A percentile compares a stretch with the other conserved stretches of the same genome.
phyloP scores from a whole-genome alignment of 2,113 vertebrate species.

The Dryoscopus gambensis region DNA sequence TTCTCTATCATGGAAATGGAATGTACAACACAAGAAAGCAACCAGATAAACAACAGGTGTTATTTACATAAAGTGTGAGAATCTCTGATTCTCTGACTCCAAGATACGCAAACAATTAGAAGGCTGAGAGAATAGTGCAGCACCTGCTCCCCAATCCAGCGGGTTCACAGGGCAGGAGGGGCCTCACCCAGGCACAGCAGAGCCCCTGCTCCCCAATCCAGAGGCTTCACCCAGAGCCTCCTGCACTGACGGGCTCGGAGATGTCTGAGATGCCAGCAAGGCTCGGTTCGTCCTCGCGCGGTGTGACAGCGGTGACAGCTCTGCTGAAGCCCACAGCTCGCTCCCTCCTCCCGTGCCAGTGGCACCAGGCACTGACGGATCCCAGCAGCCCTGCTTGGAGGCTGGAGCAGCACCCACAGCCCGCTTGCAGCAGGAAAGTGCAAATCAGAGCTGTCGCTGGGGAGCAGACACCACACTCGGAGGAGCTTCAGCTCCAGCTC shows the following conservation, averaged over 20 bases:
- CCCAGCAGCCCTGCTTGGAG: background rate
- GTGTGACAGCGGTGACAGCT: background rate
- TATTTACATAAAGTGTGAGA: too few relatives aligned
- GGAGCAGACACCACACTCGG: background rate
- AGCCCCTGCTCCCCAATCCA: background rate
- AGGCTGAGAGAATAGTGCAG: too few relatives aligned
- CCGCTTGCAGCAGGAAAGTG: background rate
- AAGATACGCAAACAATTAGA: too few relatives aligned
- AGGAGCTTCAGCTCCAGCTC: background rate
- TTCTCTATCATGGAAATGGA: too few relatives aligned
- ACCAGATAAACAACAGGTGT: too few relatives aligned
- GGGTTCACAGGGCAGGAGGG: fast-evolving
- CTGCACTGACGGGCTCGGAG: too few relatives aligned
- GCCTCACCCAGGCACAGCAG: background rate
- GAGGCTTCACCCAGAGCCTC: background rate
- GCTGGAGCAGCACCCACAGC: background rate
- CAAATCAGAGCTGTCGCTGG: background rate
- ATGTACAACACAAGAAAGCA: too few relatives aligned
- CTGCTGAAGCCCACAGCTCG: background rate
- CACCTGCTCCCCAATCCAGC: background rate
- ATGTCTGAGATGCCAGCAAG: fast-evolving
- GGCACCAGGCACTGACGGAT: background rate
- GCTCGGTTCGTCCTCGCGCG: background rate
- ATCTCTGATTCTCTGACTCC: too few relatives aligned
- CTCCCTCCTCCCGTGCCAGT: background rate